A percentile compares a stretch with the other conserved stretches of the same genome.
These are phyloP conservation scores for Zaprionus kolodkinae DNA, from an alignment of 1,140 invertebrate species.

Conservation along the genomic window DNA sequence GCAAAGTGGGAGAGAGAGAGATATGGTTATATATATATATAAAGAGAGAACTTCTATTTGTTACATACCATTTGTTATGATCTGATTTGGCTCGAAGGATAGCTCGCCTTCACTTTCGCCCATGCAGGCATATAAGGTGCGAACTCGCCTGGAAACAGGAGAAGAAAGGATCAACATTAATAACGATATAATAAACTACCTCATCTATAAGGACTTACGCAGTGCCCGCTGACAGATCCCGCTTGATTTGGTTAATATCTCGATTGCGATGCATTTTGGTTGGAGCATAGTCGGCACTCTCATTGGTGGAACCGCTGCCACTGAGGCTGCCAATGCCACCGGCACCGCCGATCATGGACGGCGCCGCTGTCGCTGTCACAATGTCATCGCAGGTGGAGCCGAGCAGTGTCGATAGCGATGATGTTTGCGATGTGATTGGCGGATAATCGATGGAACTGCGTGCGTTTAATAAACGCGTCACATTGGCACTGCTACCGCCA, in stretches of 20 bases:
- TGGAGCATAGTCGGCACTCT: slow-evolving; percentile 74
- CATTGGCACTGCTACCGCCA: slow-evolving; percentile 45
- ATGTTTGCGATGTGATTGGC: slow-evolving; percentile 60
- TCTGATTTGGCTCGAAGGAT: slow-evolving; percentile 99
- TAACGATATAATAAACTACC: neutral
- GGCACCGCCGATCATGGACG: slow-evolving; percentile 63
- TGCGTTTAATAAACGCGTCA: slow-evolving; percentile 45
- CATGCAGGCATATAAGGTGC: slow-evolving; percentile 97
- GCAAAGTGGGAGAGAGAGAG: slow-evolving; percentile 68
- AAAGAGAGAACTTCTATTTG: neutral
- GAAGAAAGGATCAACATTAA: neutral
- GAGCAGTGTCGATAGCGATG: slow-evolving; percentile 70
- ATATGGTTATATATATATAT: neutral
- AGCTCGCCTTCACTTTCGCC: slow-evolving; percentile 98
- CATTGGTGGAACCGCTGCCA: slow-evolving; percentile 64
- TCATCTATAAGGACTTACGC: slow-evolving; percentile 63
- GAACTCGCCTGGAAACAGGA: slow-evolving; percentile 88
- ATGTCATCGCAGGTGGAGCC: slow-evolving; percentile 77
- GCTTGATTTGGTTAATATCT: slow-evolving; percentile 80
- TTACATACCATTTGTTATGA: slow-evolving; percentile 96
- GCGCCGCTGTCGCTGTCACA: slow-evolving; percentile 69
- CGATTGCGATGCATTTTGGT: slow-evolving; percentile 82
- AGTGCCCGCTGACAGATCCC: slow-evolving; percentile 74
- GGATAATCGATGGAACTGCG: slow-evolving; percentile 70
- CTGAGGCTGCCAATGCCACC: slow-evolving; percentile 47